These are phyloP conservation scores for Enteromius treurensis DNA, from an alignment of 2,797 vertebrate genomes.

Conservation along the genomic window DNA sequence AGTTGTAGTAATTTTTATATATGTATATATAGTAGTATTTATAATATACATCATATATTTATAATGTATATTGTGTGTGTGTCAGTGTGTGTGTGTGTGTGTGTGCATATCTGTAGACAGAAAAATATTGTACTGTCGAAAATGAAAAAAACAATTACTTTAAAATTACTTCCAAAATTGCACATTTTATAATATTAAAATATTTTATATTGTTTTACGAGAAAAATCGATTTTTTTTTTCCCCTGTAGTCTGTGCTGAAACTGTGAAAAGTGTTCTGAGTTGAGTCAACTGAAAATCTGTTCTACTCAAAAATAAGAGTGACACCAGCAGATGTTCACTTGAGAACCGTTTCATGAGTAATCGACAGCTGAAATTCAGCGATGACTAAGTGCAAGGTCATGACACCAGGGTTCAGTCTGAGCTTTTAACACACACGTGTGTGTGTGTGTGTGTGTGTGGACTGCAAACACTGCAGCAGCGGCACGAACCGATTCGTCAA, in stretches of 20 bases:
- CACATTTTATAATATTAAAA: background rate
- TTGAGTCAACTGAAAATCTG: background rate
- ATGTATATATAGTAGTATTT: too few relatives aligned
- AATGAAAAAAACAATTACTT: background rate
- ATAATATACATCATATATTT: too few relatives aligned
- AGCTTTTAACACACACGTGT: background rate
- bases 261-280: background rate
- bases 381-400: constrained; percentile 28
- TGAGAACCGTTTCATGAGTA: background rate
- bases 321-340: constrained; percentile 5
- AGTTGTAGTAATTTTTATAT: too few relatives aligned
- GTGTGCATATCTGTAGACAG: background rate
- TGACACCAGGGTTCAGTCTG: background rate
- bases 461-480: background rate
- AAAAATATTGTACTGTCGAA: background rate
- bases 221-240: background rate
- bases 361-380: constrained; percentile 17
- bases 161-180: background rate
- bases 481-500: constrained; percentile 40
- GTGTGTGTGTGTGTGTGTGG: background rate
- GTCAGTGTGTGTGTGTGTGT: too few relatives aligned
- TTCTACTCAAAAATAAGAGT: background rate
- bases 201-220: background rate
- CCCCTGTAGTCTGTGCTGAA: background rate
- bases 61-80: too few relatives aligned